Evolutionary conservation across 1,140 invertebrate genomes (phyloP).

Genomic region (Lasioglossum albipes): DNA sequence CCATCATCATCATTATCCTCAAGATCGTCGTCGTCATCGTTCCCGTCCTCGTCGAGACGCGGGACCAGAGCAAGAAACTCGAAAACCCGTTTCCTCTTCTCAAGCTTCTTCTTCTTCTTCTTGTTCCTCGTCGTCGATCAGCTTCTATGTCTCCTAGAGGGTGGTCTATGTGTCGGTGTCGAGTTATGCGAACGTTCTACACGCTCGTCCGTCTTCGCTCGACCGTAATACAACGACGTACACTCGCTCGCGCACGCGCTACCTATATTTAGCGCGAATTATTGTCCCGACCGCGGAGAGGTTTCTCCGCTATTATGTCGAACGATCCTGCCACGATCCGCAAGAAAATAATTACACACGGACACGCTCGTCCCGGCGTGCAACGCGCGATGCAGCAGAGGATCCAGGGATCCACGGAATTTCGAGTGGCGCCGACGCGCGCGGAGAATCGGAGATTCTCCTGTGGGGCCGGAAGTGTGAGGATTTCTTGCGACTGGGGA

Average conservation of each 20-base stretch:
- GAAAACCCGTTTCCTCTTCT: slow-evolving; percentile 52
- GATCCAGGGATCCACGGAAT: slow-evolving; percentile 15
- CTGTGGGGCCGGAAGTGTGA: neutral
- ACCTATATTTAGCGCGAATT: slow-evolving; percentile 69
- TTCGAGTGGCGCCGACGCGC: slow-evolving; percentile 24
- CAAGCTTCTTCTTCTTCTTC: neutral
- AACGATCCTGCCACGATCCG: slow-evolving; percentile 41
- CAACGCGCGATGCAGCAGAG: neutral
- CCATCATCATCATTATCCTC: slow-evolving; percentile 46
- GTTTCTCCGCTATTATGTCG: slow-evolving; percentile 64
- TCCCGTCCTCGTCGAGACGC: slow-evolving; percentile 5
- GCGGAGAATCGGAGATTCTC: slow-evolving; percentile 1
- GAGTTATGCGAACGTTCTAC: neutral
- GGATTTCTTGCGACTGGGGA: too few relatives aligned
- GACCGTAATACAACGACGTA: slow-evolving; percentile 52
- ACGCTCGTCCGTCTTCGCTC: slow-evolving; percentile 3
- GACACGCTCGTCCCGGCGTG: slow-evolving; percentile 14
- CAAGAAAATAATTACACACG: slow-evolving; percentile 66
- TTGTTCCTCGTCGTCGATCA: slow-evolving; percentile 16
- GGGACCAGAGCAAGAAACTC: slow-evolving; percentile 54
- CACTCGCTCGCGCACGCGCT: slow-evolving; percentile 50
- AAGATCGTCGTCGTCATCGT: slow-evolving; percentile 26
- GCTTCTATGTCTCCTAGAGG: neutral
- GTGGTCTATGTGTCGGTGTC: neutral
- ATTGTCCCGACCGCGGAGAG: slow-evolving; percentile 49